Conservation (phyloP, 2,113 vertebrate genomes). For the Piliocolobus tephrosceles region DNA sequence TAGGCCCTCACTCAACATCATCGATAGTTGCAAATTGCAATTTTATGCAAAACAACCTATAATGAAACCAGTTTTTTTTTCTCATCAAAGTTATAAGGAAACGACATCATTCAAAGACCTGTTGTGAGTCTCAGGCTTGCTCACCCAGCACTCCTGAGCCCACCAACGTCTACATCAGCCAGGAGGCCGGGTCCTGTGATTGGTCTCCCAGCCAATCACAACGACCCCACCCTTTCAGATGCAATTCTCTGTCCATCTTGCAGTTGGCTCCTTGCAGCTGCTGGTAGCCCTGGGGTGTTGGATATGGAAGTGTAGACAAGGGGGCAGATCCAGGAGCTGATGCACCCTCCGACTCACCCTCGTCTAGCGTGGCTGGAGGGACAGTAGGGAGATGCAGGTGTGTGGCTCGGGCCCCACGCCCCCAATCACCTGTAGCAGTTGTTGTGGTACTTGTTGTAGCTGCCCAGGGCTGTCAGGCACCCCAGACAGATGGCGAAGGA, state of each 20-base stretch:
- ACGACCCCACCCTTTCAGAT: background rate
- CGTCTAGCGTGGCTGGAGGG: background rate
- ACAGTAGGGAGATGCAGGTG: rapidly evolving
- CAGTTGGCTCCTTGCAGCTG: background rate
- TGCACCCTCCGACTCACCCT: background rate
- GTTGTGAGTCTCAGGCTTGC: background rate
- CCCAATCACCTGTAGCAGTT: constrained; percentile 93
- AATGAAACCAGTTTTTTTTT: background rate
- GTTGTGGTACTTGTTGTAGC: constrained; percentile 98
- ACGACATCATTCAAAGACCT: background rate
- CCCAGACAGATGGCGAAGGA: constrained; percentile 95
- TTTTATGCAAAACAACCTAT: background rate
- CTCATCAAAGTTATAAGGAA: background rate
- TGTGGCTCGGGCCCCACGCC: background rate
- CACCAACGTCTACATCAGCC: background rate
- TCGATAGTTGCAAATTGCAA: background rate
- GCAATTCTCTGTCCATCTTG: background rate
- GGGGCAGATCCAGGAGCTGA: background rate
- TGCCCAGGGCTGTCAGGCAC: constrained; percentile 94
- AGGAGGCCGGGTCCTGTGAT: no score
- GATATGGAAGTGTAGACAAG: background rate
- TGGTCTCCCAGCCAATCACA: background rate
- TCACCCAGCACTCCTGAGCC: background rate
- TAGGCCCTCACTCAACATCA: background rate
- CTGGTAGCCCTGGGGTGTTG: background rate